Conservation (phyloP, 2,797 vertebrate species). For the Todus mexicanus region DNA sequence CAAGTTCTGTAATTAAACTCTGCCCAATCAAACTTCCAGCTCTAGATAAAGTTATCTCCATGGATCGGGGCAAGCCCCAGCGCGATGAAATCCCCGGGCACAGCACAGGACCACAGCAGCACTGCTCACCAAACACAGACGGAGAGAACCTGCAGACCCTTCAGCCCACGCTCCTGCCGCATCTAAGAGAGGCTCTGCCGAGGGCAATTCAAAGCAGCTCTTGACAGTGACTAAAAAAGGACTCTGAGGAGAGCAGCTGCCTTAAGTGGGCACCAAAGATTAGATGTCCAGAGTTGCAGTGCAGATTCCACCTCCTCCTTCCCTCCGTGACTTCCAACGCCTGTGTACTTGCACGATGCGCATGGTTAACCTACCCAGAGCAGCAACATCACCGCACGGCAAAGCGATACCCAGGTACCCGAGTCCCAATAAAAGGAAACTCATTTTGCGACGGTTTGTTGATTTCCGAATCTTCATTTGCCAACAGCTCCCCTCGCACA, state of each 20-base stretch:
- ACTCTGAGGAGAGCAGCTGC: neutral
- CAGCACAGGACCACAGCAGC: accelerated
- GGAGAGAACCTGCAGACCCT: accelerated
- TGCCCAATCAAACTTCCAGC: neutral
- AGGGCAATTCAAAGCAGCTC: neutral
- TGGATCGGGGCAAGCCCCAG: accelerated
- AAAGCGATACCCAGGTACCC: neutral
- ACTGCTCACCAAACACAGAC: accelerated
- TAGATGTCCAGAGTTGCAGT: neutral
- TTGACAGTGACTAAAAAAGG: neutral
- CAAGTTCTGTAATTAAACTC: neutral
- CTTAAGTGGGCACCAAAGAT: neutral
- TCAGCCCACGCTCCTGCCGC: accelerated
- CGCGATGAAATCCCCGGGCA: accelerated
- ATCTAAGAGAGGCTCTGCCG: neutral
- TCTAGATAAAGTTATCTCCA: neutral
- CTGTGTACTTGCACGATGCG: neutral
- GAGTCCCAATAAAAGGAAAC: neutral
- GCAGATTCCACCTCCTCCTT: neutral
- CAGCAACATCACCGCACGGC: accelerated
- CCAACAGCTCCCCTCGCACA: neutral
- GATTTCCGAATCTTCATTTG: neutral
- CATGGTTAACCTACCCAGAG: neutral
- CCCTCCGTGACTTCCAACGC: neutral
- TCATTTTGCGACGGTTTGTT: neutral